Evolutionary conservation across 2,888 invertebrate genomes (phyloP).

Genomic region (Drosophila merina): DNA sequence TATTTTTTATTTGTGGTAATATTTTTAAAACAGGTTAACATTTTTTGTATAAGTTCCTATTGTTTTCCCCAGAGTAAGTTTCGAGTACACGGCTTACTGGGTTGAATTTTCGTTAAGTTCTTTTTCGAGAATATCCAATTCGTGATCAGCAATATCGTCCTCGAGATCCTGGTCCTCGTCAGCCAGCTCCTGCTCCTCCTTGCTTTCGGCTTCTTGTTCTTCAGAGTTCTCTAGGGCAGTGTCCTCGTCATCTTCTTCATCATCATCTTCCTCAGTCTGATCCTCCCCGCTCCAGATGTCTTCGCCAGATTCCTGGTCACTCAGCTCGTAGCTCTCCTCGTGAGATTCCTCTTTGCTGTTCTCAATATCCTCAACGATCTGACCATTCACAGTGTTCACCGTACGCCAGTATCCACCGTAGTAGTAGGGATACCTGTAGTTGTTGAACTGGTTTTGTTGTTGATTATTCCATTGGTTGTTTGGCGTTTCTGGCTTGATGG

Average conservation of each 20-base stretch:
- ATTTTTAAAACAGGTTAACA: background rate
- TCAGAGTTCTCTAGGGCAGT: background rate
- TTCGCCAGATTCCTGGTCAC: slow-evolving; percentile 12
- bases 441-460: background rate
- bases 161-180: slow-evolving; percentile 11
- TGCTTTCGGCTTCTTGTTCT: slow-evolving; percentile 3
- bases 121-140: slow-evolving; percentile 11
- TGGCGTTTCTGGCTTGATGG: background rate
- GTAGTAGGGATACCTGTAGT: slow-evolving; percentile 1
- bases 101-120: slow-evolving; percentile 2
- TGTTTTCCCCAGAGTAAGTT: background rate
- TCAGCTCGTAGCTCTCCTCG: slow-evolving; percentile 7
- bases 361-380: slow-evolving; percentile 10
- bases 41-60: background rate
- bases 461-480: background rate
- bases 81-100: background rate
- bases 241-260: slow-evolving; percentile 4
- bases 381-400: slow-evolving; percentile 2
- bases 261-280: slow-evolving; percentile 2
- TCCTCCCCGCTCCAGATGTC: slow-evolving; percentile 10
- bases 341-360: slow-evolving; percentile 6
- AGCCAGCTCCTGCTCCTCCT: background rate
- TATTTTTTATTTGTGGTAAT: background rate
- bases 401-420: slow-evolving; percentile 23
- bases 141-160: slow-evolving; percentile 20